These are phyloP conservation scores for Gymnopithys bicolor DNA, from an alignment of 2,797 vertebrate genomes.

Conservation along the genomic window DNA sequence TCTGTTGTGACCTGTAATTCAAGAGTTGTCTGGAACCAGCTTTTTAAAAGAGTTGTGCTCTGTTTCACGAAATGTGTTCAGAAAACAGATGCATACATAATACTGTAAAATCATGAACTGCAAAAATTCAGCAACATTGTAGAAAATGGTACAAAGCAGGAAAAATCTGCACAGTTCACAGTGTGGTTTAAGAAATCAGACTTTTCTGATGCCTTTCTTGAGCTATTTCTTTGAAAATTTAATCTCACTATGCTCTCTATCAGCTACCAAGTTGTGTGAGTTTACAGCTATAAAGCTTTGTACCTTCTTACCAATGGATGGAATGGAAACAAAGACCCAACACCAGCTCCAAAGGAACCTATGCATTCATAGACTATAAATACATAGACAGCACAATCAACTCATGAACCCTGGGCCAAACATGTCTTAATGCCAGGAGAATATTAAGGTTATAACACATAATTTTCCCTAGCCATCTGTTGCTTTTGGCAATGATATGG, in stretches of 20 bases:
- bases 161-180: background rate
- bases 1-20: background rate
- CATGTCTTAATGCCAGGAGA: background rate
- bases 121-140: background rate
- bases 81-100: background rate
- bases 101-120: background rate
- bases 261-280: background rate
- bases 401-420: background rate
- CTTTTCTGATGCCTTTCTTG: background rate
- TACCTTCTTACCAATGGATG: background rate
- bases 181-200: background rate
- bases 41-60: background rate
- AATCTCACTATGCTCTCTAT: background rate
- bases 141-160: background rate
- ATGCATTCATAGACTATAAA: fast-evolving
- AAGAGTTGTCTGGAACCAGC: background rate
- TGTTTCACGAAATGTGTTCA: background rate
- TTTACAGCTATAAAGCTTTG: background rate
- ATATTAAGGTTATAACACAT: background rate
- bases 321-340: background rate
- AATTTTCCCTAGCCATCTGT: background rate
- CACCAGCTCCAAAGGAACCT: background rate
- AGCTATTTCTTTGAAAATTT: background rate
- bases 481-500: background rate
- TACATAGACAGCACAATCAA: background rate